These are phyloP conservation scores for Agrypnus murinus DNA, from an alignment of 2,888 invertebrate species.

Conservation along the genomic window DNA sequence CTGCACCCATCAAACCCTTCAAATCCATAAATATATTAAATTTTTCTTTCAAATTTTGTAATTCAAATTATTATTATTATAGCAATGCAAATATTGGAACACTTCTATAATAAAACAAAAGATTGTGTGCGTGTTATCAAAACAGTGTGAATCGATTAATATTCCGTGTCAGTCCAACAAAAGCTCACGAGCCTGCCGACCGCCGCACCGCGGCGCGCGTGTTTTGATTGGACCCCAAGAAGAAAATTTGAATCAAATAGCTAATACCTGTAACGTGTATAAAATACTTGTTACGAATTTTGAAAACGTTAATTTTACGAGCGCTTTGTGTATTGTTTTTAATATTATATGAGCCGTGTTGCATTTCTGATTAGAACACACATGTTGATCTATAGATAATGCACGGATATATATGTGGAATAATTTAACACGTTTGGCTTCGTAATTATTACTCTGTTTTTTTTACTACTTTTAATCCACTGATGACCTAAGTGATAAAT, in stretches of 20 bases:
- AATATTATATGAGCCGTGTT: constrained; percentile 61
- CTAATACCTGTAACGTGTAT: constrained; percentile 30
- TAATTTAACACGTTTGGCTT: constrained; percentile 35
- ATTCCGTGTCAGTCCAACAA: constrained; percentile 50
- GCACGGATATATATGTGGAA: constrained; percentile 43
- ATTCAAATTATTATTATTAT: too few relatives aligned
- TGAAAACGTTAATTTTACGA: constrained; percentile 48
- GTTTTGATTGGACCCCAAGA: constrained; percentile 49
- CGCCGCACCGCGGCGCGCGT: constrained; percentile 39
- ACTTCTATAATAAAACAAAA: constrained; percentile 26
- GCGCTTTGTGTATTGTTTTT: constrained; percentile 57
- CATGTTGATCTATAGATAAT: constrained; percentile 63
- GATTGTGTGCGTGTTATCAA: constrained; percentile 44
- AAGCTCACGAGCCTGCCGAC: constrained; percentile 45
- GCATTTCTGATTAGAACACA: constrained; percentile 66
- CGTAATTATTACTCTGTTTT: constrained; percentile 34
- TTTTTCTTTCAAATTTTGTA: too few relatives aligned
- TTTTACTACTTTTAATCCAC: constrained; percentile 28
- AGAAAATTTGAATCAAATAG: constrained; percentile 44
- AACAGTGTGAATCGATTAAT: constrained; percentile 53
- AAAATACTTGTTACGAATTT: constrained; percentile 44
- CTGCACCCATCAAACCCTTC: too few relatives aligned
- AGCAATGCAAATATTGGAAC: not conserved
- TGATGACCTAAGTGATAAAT: constrained; percentile 40
- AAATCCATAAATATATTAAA: too few relatives aligned